Conservation (phyloP, 2,113 vertebrate species). For the Crocuta crocuta region DNA sequence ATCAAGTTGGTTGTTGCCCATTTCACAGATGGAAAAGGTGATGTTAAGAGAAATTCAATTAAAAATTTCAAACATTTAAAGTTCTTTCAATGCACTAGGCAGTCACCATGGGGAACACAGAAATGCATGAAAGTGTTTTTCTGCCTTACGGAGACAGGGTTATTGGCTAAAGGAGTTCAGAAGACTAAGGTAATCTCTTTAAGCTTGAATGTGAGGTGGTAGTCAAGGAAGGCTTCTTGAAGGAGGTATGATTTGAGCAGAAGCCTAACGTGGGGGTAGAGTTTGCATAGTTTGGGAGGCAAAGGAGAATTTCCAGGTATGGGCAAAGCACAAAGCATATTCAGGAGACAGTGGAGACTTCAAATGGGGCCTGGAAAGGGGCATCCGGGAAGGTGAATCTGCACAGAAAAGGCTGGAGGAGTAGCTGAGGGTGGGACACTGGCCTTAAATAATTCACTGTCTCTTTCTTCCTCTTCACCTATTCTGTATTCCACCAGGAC, state of each 20-base stretch:
- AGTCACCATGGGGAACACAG: not conserved
- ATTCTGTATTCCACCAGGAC: constrained; percentile 88
- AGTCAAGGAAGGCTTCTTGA: not conserved
- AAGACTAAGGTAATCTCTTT: not conserved
- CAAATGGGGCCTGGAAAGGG: not conserved
- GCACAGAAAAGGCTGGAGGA: not conserved
- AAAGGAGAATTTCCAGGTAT: not conserved
- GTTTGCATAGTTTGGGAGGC: not conserved
- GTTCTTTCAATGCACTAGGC: not conserved
- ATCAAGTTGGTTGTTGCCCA: not conserved
- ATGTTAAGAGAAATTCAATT: not conserved
- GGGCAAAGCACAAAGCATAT: not conserved
- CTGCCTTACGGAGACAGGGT: not conserved
- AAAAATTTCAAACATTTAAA: not conserved
- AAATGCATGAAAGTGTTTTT: not conserved
- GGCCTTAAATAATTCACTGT: not conserved
- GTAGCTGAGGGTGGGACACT: not conserved
- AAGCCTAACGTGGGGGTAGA: not conserved
- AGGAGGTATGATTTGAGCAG: not conserved
- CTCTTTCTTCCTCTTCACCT: constrained; percentile 20
- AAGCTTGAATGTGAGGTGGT: not conserved
- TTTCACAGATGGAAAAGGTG: not conserved
- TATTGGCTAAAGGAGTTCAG: not conserved
- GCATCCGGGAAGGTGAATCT: not conserved
- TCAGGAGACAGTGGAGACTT: not conserved